phyloP scores from a whole-genome alignment of 2,113 vertebrate species.

The Colinus virginianus region DNA sequence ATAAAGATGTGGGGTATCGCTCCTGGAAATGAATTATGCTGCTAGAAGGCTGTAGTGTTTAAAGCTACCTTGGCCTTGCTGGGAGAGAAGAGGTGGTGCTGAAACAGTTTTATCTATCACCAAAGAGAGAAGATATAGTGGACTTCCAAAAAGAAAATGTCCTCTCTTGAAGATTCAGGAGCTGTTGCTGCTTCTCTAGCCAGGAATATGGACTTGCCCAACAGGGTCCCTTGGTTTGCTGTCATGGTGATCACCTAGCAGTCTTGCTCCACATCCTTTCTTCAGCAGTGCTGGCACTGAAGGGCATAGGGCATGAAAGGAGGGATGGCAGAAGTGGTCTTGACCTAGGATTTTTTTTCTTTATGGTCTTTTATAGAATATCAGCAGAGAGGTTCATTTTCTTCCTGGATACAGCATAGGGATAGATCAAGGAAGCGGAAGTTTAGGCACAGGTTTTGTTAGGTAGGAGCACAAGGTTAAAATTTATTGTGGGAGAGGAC shows the following conservation, averaged over 20 bases:
- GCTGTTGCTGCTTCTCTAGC: background rate
- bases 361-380: background rate
- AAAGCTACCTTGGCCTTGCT: background rate
- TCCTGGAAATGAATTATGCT: background rate
- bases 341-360: background rate
- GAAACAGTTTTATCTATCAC: background rate
- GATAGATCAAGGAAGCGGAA: background rate
- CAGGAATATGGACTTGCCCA: background rate
- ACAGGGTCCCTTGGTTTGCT: background rate
- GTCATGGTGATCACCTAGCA: background rate
- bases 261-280: background rate
- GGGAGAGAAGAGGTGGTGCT: background rate
- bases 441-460: background rate
- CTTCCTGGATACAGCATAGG: background rate
- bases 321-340: background rate
- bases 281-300: background rate
- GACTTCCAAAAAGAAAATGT: background rate
- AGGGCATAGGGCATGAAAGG: background rate
- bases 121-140: background rate
- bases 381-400: background rate
- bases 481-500: background rate
- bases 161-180: background rate
- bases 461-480: accelerated
- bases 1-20: slow-evolving; percentile 14
- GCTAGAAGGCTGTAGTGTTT: background rate